Percentiles rank a stretch among this genome's conserved stretches.
phyloP scores from a whole-genome alignment of 2,888 invertebrate species.

The Thecocarcelia acutangulata region DNA sequence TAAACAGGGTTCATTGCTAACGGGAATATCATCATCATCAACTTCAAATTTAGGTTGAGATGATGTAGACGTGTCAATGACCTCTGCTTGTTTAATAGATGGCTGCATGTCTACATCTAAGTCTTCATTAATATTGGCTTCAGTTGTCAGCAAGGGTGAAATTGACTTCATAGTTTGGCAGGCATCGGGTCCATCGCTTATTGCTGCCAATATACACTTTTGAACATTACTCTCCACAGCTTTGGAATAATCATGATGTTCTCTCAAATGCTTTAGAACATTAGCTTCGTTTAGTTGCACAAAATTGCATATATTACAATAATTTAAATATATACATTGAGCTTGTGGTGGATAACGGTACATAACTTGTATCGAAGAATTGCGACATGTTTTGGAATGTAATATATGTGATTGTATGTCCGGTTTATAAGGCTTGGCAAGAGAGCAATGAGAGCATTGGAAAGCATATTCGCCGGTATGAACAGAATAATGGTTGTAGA shows the following conservation, averaged over 20 bases:
- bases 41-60: slow-evolving; percentile 45
- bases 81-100: not conserved
- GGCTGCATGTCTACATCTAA: too few species aligned
- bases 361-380: slow-evolving; percentile 66
- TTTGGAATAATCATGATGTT: slow-evolving; percentile 70
- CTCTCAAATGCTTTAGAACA: slow-evolving; percentile 73
- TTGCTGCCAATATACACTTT: slow-evolving; percentile 71
- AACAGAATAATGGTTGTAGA: slow-evolving; percentile 72
- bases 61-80: not conserved
- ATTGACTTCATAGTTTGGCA: slow-evolving; percentile 22
- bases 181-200: slow-evolving; percentile 65
- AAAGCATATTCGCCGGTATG: slow-evolving; percentile 75
- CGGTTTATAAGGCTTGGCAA: slow-evolving; percentile 71
- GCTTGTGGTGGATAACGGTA: slow-evolving; percentile 71
- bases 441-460: slow-evolving; percentile 70
- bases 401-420: slow-evolving; percentile 72
- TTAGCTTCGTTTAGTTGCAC: slow-evolving; percentile 75
- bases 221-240: slow-evolving; percentile 63
- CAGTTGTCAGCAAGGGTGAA: not conserved
- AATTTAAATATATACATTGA: slow-evolving; percentile 72
- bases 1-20: slow-evolving; percentile 61
- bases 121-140: too few species aligned
- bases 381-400: slow-evolving; percentile 71
- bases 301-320: slow-evolving; percentile 73
- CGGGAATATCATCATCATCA: slow-evolving; percentile 64